Evolutionary conservation across 2,888 invertebrate species (phyloP), one percentile per base, ranked within the genome.

Genomic region (Mactromeris polynyma): DNA sequence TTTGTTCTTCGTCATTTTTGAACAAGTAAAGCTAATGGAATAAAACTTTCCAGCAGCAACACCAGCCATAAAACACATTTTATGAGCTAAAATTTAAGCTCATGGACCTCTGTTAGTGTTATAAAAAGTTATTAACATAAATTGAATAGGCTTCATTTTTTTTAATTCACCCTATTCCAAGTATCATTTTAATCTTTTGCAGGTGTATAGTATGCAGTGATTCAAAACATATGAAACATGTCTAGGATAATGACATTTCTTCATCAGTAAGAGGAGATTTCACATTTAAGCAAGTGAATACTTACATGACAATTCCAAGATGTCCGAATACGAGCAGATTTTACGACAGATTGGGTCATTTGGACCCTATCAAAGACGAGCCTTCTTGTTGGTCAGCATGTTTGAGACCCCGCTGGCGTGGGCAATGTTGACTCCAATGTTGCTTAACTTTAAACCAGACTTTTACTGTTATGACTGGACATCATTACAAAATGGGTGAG

Each of bases 401-500:
- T 96, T 96, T 93, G 96, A 96, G 88, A 95, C 95, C 0, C 96
- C 96, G 0, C 93, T 95, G 31, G 96, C 96, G 17, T 96, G 96
- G 96, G 95, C 95, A 14, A 96, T 96, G 95, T 89, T 96, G 46
- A 92, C 96, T 33, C 96, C 96, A 0, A 94, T 96, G 26, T 93
- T 96, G 80, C 92, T 95, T 1, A 94, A 94, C 80, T 94, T 93
- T 46, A 93, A 90, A 38, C 94, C 95, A 31, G 89, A 93, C 31
- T 95, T 94, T 93, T 88, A 83, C 21, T 96, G 96, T 86, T 86
- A 89, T 58, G 92, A 88, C 19, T 87, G 86, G 84, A 78, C 64
- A 21, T 64, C 73, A n/a, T 36, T 92, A 9, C 89, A 92, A n/a
- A 58, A 81, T 26, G 38, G 78, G 84, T 84, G n/a, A 83, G 64